Percentiles rank a stretch among this genome's conserved stretches.
phyloP scores from a whole-genome alignment of 2,888 invertebrate species.

The Eupithecia insigniata region DNA sequence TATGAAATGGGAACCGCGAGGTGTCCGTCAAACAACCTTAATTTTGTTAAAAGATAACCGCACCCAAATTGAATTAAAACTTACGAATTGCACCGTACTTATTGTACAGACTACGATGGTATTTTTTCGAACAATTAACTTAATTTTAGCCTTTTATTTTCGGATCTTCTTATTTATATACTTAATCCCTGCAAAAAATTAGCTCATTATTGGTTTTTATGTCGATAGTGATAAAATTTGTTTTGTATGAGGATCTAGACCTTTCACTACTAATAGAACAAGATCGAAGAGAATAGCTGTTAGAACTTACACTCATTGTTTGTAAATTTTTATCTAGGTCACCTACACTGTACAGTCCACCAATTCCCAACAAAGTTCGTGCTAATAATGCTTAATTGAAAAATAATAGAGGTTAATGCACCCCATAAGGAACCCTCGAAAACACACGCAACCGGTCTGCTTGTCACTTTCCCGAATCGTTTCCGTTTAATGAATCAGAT shows the following conservation, averaged over 20 bases:
- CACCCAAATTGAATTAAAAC: slow-evolving; percentile 53
- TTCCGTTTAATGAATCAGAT: slow-evolving; percentile 25
- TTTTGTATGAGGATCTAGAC: background rate
- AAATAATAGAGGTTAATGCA: slow-evolving; percentile 66
- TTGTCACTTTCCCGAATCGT: slow-evolving; percentile 51
- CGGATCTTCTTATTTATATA: background rate
- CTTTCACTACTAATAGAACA: too few species aligned
- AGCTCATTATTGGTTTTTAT: background rate
- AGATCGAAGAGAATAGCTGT: background rate
- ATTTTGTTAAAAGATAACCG: slow-evolving; percentile 53
- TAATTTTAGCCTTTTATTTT: background rate
- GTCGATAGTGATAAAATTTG: background rate
- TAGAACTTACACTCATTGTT: background rate
- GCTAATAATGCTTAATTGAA: slow-evolving; percentile 67
- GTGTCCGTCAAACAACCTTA: slow-evolving; percentile 47
- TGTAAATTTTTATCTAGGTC: background rate
- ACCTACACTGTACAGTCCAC: slow-evolving; percentile 1
- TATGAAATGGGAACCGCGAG: slow-evolving; percentile 48
- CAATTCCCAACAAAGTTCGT: slow-evolving; percentile 42
- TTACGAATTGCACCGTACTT: slow-evolving; percentile 50
- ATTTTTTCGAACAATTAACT: background rate
- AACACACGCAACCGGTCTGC: slow-evolving; percentile 63
- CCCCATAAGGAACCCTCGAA: slow-evolving; percentile 56
- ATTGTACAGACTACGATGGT: slow-evolving; percentile 5
- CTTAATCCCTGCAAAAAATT: background rate